These are phyloP conservation scores for Nysson spinosus DNA, from an alignment of 2,888 invertebrate species.

Conservation along the genomic window DNA sequence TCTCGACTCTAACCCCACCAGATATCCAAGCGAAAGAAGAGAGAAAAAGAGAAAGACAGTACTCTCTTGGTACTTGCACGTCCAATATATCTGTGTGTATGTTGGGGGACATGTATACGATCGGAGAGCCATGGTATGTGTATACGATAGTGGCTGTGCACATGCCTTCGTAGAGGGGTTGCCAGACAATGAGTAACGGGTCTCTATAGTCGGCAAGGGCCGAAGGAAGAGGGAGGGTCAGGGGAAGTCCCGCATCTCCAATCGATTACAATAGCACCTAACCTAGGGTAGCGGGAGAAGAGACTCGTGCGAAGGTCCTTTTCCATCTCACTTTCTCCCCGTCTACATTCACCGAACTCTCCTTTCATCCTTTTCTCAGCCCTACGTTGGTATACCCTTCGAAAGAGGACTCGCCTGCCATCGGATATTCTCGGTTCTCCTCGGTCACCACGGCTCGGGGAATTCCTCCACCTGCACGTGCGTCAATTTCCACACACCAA, in stretches of 20 bases:
- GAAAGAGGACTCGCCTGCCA: slow-evolving; percentile 6
- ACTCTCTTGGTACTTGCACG: slow-evolving; percentile 1
- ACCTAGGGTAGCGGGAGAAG: slow-evolving; percentile 62
- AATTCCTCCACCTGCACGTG: slow-evolving; percentile 37
- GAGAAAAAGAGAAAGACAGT: background rate
- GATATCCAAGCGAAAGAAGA: background rate
- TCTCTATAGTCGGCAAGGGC: slow-evolving; percentile 49
- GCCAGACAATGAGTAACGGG: slow-evolving; percentile 71
- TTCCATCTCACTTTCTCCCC: slow-evolving; percentile 41
- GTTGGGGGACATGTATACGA: background rate
- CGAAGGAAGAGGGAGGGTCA: slow-evolving; percentile 55
- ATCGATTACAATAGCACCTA: slow-evolving; percentile 72
- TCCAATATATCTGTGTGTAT: background rate
- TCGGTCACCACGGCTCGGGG: slow-evolving; percentile 27
- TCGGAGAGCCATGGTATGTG: slow-evolving; percentile 3
- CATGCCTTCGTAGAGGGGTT: slow-evolving; percentile 53
- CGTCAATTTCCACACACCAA: background rate
- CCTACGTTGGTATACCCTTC: slow-evolving; percentile 12
- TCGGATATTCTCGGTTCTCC: slow-evolving; percentile 37
- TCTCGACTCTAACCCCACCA: slow-evolving; percentile 17
- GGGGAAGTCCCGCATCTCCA: slow-evolving; percentile 68
- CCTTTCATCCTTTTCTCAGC: slow-evolving; percentile 10
- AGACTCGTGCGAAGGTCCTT: slow-evolving; percentile 60
- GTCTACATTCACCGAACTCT: no score
- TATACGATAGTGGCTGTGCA: slow-evolving; percentile 32